Percentiles rank a stretch among this genome's conserved stretches.
Conservation (phyloP, 2,888 invertebrate genomes). For the Frankliniella fusca region DNA sequence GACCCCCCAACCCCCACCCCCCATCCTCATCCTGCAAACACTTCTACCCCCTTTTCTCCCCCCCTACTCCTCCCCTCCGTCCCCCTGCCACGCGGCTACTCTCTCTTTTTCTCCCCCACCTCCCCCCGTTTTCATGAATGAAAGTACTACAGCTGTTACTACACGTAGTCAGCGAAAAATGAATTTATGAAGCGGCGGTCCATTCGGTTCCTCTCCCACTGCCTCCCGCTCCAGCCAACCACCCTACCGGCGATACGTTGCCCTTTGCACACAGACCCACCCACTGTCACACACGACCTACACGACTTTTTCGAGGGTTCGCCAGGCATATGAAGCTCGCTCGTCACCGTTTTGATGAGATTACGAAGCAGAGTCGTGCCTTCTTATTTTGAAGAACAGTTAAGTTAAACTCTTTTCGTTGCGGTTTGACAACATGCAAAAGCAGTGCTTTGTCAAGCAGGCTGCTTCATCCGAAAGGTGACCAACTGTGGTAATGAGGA, state of each 20-base stretch:
- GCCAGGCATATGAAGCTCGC: too few species aligned
- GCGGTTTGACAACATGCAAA: too few species aligned
- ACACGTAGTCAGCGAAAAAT: not conserved
- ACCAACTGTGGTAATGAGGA: too few species aligned
- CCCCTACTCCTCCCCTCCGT: not conserved
- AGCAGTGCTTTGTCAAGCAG: too few species aligned
- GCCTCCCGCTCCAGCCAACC: too few species aligned
- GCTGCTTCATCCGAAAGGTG: too few species aligned
- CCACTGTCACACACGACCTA: not conserved
- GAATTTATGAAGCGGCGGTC: not conserved
- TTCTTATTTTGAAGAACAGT: too few species aligned
- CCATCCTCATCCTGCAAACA: not conserved
- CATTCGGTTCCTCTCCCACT: not conserved
- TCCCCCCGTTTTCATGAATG: slow-evolving; percentile 16
- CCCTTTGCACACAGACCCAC: too few species aligned
- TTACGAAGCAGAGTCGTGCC: too few species aligned
- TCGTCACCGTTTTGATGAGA: too few species aligned
- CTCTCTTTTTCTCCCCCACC: not conserved
- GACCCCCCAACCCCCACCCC: not conserved
- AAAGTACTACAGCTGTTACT: not conserved
- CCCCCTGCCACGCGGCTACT: not conserved
- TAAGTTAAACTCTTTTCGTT: too few species aligned
- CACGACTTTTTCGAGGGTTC: not conserved
- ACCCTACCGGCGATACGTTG: not conserved
- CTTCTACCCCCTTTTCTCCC: not conserved